These are phyloP conservation scores for Platysteira castanea DNA, from an alignment of 2,113 vertebrate species.

Conservation along the genomic window DNA sequence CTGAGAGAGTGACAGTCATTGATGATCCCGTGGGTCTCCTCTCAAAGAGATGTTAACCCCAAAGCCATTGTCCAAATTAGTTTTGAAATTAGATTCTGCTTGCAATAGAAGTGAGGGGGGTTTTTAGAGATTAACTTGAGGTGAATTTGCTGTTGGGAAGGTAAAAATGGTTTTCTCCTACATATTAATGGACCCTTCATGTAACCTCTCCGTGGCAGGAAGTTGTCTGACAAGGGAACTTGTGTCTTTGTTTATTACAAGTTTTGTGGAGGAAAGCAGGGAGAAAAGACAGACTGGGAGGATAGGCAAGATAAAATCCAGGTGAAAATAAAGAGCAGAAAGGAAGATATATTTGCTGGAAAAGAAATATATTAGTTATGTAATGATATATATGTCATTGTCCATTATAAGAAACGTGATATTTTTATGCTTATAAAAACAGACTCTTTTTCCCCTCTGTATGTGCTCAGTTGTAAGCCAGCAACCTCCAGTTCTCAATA, in stretches of 20 bases:
- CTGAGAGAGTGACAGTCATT: not conserved
- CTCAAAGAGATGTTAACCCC: not conserved
- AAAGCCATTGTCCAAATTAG: not conserved
- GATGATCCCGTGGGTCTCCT: not conserved
- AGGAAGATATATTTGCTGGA: not conserved
- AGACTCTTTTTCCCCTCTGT: accelerated
- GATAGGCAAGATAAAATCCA: not conserved
- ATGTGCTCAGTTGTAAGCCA: not conserved
- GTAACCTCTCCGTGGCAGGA: not conserved
- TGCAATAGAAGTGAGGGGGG: not conserved
- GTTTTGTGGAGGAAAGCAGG: not conserved
- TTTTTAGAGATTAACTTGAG: not conserved
- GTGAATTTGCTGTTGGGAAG: not conserved
- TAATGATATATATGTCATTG: not conserved
- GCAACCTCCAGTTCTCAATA: not conserved
- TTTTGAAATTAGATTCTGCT: not conserved
- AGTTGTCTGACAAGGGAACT: not conserved
- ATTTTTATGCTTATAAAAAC: not conserved
- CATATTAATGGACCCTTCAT: not conserved
- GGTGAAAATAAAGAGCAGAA: not conserved
- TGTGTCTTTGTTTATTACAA: not conserved
- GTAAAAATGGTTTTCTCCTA: not conserved
- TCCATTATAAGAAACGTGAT: not conserved
- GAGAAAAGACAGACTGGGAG: not conserved
- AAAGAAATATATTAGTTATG: not conserved